A percentile compares a stretch with the other conserved stretches of the same genome.
phyloP scores from a whole-genome alignment of 2,113 vertebrate species.

The Thunnus maccoyii region DNA sequence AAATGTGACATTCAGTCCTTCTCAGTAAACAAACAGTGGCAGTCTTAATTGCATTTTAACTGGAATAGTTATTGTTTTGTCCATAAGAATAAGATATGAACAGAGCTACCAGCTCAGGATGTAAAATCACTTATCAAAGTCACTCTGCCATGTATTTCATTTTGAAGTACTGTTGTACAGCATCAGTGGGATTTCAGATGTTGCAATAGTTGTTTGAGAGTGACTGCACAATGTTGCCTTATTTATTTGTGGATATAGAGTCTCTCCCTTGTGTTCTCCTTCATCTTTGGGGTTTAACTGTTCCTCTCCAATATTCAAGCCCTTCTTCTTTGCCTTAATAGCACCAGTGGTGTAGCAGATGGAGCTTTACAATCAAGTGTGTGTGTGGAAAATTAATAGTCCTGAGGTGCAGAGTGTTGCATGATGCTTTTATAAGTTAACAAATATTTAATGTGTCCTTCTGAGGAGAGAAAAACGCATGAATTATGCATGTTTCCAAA shows the following conservation, averaged over 20 bases:
- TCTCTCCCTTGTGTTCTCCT: conserved; percentile 31
- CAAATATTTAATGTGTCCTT: conserved; percentile 79
- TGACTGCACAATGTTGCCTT: conserved; percentile 33
- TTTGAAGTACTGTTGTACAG: conserved; percentile 1
- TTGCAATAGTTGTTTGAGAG: conserved; percentile 37
- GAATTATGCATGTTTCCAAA: conserved; percentile 75
- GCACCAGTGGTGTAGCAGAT: conserved; percentile 50
- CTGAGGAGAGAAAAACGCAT: conserved; percentile 64
- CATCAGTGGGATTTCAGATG: conserved; percentile 35
- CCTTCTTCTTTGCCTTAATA: conserved; percentile 46
- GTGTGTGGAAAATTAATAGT: conserved; percentile 65
- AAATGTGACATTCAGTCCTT: conserved; percentile 25
- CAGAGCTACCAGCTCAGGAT: not conserved
- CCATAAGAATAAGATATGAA: not conserved
- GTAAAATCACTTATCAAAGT: conserved; percentile 17
- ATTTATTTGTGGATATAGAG: conserved; percentile 54
- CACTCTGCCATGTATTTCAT: not conserved
- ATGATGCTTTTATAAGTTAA: conserved; percentile 79
- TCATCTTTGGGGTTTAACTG: conserved; percentile 50
- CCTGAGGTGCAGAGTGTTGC: conserved; percentile 64
- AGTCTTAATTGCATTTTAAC: conserved; percentile 15
- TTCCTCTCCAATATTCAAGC: conserved; percentile 49
- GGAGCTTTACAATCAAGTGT: conserved; percentile 61
- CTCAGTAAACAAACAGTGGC: not conserved
- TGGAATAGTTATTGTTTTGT: conserved; percentile 2